Evolutionary conservation across 2,888 invertebrate genomes (phyloP), one percentile per base, ranked within the genome.

Genomic region (Chymomyza procnemis): DNA sequence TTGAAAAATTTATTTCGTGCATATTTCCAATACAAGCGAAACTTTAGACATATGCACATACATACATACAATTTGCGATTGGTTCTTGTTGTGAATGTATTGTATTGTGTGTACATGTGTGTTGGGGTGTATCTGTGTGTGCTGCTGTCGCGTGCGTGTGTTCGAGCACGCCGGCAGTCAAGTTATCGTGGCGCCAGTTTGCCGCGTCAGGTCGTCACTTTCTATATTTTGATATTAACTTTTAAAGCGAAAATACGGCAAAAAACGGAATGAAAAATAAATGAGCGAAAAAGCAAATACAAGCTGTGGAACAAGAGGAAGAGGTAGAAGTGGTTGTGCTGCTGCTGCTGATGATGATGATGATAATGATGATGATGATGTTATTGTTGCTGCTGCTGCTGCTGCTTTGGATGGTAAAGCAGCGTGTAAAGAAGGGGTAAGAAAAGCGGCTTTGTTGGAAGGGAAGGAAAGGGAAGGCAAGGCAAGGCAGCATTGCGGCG

Each of bases 191-290:
- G 88, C 88, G 88, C 88, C 88, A 88, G 87, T 74, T 75, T 87
- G 88, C 81, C 88, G 88, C 88, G 88, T 87, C 88, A 85, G 87
- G 80, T 85, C 88, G 88, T 88, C 88, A 88, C 88, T 88, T 88
- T 88, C 88, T 88, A 85, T 85, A 88, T 84, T n/a, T n/a, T 86
- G 88, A 87, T 86, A 84, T 85, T 86, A 87, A 85, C 85, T 87
- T 87, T 85, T 79, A 82, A n/a, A 82, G 82, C 84, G 85, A 84
- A 84, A 80, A 79, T n/a, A n/a, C 85, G 78, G 79, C 82, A 81
- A 86, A n/a, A 81, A 81, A 81, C 79, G 77, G 80, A 77, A 86
- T 71, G 79, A 85, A 81, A 85, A 79, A 81, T 78, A 83, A 79
- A 79, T 79, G 81, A 81, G 77, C 78, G 76, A 78, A 78, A 87